A percentile compares a stretch with the other conserved stretches of the same genome.
phyloP scores from a whole-genome alignment of 2,797 vertebrate species.

The Astyanax mexicanus region DNA sequence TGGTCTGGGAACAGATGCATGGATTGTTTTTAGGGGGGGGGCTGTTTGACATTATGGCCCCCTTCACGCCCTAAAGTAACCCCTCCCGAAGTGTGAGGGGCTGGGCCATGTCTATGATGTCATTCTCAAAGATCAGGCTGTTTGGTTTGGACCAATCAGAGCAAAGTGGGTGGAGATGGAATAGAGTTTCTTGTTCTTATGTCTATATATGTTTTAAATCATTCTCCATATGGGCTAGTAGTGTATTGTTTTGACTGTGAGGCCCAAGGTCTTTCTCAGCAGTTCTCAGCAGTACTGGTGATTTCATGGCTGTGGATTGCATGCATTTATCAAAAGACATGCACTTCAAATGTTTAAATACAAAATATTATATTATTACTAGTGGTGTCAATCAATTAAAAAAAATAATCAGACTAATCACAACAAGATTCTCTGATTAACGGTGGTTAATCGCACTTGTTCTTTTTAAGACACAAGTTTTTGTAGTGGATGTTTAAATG shows the following conservation, averaged over 20 bases:
- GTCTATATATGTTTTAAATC: background rate
- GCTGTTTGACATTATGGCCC: background rate
- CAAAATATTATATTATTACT: too few relatives aligned
- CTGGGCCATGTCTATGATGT: conserved; percentile 60
- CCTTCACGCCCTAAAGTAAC: conserved; percentile 60
- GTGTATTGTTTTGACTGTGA: background rate
- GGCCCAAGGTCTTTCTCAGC: background rate
- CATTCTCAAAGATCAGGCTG: conserved; percentile 68
- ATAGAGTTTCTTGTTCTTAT: conserved; percentile 55
- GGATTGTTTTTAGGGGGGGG: background rate
- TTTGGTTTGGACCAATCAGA: conserved; percentile 72
- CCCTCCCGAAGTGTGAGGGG: conserved; percentile 32
- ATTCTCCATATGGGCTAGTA: background rate
- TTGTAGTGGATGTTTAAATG: too few relatives aligned
- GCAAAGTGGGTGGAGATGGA: conserved; percentile 45
- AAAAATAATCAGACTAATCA: too few relatives aligned
- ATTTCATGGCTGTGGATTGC: background rate
- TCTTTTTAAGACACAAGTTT: too few relatives aligned
- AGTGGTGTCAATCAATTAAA: too few relatives aligned
- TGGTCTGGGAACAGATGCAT: background rate
- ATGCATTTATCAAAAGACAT: too few relatives aligned
- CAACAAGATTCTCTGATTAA: too few relatives aligned
- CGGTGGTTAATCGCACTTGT: too few relatives aligned
- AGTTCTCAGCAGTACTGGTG: background rate
- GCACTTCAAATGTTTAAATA: too few relatives aligned